Conservation (phyloP, 2,888 invertebrate genomes). For the Megamerina dolium region DNA sequence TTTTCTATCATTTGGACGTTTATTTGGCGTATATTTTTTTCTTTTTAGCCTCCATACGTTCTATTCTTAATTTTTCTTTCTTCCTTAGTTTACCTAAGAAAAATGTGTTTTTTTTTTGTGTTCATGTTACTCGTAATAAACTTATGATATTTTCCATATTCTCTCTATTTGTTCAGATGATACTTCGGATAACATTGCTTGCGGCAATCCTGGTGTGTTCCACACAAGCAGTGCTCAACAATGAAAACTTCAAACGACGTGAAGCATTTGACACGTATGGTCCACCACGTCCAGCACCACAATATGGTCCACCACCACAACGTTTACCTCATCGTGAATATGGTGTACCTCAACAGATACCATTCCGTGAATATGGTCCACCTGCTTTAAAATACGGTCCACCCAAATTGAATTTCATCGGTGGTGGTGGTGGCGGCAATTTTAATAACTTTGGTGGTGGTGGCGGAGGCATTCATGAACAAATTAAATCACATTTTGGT, state of each 20-base stretch:
- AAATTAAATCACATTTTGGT: slow-evolving; percentile 45
- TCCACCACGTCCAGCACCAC: slow-evolving; percentile 51
- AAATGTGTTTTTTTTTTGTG: no score
- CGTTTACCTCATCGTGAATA: slow-evolving; percentile 53
- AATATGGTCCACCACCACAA: slow-evolving; percentile 47
- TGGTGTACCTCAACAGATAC: slow-evolving; percentile 43
- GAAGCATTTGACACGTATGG: slow-evolving; percentile 51
- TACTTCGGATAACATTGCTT: slow-evolving; percentile 29
- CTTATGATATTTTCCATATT: not conserved
- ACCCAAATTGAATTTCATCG: slow-evolving; percentile 50
- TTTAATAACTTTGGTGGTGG: slow-evolving; percentile 33
- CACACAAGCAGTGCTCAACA: slow-evolving; percentile 33
- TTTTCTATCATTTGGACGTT: no score
- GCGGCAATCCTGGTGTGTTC: slow-evolving; percentile 21
- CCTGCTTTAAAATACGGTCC: slow-evolving; percentile 51
- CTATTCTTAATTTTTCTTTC: no score
- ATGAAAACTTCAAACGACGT: slow-evolving; percentile 34
- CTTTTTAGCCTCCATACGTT: no score
- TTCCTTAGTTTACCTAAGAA: no score
- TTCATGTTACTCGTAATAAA: slow-evolving; percentile 2
- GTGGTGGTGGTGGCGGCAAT: slow-evolving; percentile 34
- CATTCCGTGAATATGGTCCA: slow-evolving; percentile 45
- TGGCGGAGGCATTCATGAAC: slow-evolving; percentile 35
- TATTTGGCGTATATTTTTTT: no score
- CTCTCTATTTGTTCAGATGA: slow-evolving; percentile 20